phyloP scores from a whole-genome alignment of 2,113 vertebrate species.

The Cnemophilus loriae region DNA sequence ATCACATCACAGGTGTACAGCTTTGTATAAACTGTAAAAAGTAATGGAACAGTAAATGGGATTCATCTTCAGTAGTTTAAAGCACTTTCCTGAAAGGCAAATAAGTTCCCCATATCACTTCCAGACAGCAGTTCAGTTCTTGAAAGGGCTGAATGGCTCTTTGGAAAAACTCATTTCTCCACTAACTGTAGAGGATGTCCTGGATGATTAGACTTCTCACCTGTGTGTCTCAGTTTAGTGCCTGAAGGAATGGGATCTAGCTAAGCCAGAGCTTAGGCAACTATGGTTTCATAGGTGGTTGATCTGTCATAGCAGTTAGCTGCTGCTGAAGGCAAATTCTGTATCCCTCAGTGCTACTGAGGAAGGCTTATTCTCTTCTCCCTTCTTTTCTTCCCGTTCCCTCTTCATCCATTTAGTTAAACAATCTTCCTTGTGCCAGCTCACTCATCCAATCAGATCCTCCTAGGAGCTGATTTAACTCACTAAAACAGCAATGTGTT shows the following conservation, averaged over 20 bases:
- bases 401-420: not conserved
- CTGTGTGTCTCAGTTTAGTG: not conserved
- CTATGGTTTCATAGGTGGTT: accelerated
- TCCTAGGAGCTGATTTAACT: not conserved
- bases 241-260: not conserved
- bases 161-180: not conserved
- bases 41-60: not conserved
- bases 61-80: not conserved
- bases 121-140: not conserved
- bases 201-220: not conserved
- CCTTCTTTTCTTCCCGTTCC: not conserved
- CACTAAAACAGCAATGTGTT: not conserved
- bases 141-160: not conserved
- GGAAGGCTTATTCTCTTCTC: not conserved
- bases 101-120: not conserved
- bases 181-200: not conserved
- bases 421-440: not conserved
- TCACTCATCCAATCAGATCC: not conserved
- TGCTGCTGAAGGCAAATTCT: not conserved
- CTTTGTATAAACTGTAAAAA: not conserved
- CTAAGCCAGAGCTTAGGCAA: not conserved
- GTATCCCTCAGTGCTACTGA: no score
- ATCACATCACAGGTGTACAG: not conserved
- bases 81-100: not conserved
- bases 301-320: not conserved